A percentile compares a stretch with the other conserved stretches of the same genome.
Conservation (phyloP, 2,797 vertebrate genomes). For the Mycteria americana region DNA sequence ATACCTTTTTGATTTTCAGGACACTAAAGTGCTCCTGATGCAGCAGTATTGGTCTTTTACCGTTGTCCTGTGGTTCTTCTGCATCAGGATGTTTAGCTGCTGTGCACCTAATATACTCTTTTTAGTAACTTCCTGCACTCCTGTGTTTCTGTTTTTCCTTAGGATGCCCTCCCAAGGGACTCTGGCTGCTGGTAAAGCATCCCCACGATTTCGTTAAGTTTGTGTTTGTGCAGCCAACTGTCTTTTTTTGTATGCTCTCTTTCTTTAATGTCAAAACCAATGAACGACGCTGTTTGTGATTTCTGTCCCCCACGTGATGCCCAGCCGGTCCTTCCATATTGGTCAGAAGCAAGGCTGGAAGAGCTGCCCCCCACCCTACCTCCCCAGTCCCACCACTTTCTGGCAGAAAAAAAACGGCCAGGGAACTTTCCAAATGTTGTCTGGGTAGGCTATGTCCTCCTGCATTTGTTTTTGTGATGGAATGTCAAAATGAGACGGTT, state of each 20-base stretch:
- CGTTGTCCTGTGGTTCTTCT: not conserved
- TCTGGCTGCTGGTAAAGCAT: not conserved
- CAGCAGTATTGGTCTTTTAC: conserved; percentile 22
- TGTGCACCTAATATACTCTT: not conserved
- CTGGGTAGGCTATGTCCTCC: not conserved
- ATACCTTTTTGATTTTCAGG: conserved; percentile 33
- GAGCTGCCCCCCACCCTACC: not conserved
- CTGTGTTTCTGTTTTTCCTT: not conserved
- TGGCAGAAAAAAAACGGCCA: not conserved
- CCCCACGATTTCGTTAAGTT: not conserved
- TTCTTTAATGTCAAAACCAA: not conserved
- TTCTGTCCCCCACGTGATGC: not conserved
- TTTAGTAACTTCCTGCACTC: not conserved
- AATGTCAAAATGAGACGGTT: conserved; percentile 15
- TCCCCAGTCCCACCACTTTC: not conserved
- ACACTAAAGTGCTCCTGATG: conserved; percentile 29
- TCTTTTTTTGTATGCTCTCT: not conserved
- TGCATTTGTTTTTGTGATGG: not conserved
- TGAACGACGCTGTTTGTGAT: rapidly evolving
- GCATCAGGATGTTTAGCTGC: not conserved
- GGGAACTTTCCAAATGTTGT: not conserved
- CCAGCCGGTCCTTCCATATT: not conserved
- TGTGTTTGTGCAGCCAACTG: not conserved
- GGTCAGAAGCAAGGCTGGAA: not conserved
- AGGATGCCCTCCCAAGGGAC: not conserved